Evolutionary conservation across 2,113 vertebrate species (phyloP).

Genomic region (Marmota flaviventris): DNA sequence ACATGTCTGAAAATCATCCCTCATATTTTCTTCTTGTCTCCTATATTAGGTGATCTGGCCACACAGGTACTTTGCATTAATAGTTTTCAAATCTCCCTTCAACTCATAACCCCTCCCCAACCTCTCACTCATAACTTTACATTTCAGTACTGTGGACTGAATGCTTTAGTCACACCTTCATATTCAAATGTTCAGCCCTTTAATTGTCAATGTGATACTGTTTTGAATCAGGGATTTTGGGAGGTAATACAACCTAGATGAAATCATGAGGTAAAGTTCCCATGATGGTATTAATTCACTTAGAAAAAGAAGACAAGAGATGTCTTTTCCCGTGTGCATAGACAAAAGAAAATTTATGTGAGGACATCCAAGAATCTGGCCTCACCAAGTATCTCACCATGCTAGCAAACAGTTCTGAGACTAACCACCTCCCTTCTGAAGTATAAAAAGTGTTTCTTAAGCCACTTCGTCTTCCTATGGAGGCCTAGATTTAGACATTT

Average conservation of each 20-base stretch:
- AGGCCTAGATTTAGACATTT: neutral
- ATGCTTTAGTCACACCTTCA: neutral
- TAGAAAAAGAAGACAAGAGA: neutral
- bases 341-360: neutral
- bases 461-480: neutral
- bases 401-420: neutral
- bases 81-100: neutral
- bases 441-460: neutral
- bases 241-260: neutral
- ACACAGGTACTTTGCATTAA: neutral
- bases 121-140: neutral
- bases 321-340: neutral
- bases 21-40: neutral
- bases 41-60: neutral
- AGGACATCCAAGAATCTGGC: neutral
- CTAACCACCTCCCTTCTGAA: neutral
- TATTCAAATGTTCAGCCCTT: neutral
- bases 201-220: neutral
- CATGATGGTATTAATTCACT: neutral
- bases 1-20: neutral
- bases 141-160: neutral
- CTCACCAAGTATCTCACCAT: neutral
- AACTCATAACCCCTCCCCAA: accelerated
- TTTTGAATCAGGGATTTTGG: neutral
- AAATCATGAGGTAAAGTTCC: neutral